A percentile compares a stretch with the other conserved stretches of the same genome.
Conservation (phyloP, 2,888 invertebrate species). For the Acheta domesticus region DNA sequence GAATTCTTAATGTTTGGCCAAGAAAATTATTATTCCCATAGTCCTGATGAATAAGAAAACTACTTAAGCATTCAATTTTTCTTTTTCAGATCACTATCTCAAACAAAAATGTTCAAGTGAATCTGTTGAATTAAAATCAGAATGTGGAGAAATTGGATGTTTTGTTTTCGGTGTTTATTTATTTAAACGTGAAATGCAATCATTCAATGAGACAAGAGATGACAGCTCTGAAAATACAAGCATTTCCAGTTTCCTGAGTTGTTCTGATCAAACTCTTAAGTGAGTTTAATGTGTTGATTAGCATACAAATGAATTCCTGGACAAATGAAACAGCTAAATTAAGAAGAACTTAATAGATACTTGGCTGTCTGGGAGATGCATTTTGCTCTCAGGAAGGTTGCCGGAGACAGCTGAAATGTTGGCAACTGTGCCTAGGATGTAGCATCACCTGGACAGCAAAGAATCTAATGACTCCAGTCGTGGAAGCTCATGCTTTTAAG, state of each 20-base stretch:
- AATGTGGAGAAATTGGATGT: conserved; percentile 3
- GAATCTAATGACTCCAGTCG: too few relatives aligned
- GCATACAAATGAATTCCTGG: too few relatives aligned
- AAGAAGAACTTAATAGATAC: too few relatives aligned
- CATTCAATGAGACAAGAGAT: too few relatives aligned
- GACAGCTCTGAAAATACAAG: neutral
- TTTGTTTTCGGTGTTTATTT: conserved; percentile 12
- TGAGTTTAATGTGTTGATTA: neutral
- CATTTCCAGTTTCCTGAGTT: neutral
- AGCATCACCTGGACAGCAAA: too few relatives aligned
- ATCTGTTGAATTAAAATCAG: neutral
- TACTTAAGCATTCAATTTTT: neutral
- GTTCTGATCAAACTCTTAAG: neutral
- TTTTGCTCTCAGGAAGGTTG: too few relatives aligned
- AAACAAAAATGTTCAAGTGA: neutral
- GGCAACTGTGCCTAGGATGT: too few relatives aligned
- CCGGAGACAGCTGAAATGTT: too few relatives aligned
- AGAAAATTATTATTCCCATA: neutral
- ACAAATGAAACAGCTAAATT: too few relatives aligned
- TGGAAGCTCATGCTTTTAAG: too few relatives aligned
- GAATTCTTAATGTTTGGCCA: neutral
- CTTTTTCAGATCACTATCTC: neutral
- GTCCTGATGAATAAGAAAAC: neutral
- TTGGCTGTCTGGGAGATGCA: too few relatives aligned
- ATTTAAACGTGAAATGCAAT: neutral